Evolutionary conservation across 2,113 vertebrate genomes (phyloP), one percentile per base, ranked within the genome.

Genomic region (Aptenodytes patagonicus): DNA sequence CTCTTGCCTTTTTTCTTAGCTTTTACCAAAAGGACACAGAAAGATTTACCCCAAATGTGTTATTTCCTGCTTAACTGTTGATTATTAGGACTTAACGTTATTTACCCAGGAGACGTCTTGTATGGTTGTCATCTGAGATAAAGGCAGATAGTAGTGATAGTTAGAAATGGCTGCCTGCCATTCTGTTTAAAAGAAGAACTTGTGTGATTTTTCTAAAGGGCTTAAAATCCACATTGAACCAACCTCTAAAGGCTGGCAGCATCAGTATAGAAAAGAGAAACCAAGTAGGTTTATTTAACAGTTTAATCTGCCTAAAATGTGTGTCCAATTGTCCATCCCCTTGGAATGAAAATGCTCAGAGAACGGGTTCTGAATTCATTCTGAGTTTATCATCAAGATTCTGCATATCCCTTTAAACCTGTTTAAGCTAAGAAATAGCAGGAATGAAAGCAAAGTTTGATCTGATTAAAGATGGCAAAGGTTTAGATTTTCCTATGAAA

Each of bases 401-500:
- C 97, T 95, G 97, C 95, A 80, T 96, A 96, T 98, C 97, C 97
- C 96, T 97, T 97, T 83, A 98, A 98, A 97, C 60, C 82, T 97
- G 95, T 97, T 98, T 98, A 96, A 98, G 93, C 62, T 52, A 96
- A 94, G 47, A 96, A 97, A 95, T 89, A 85, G 94, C 40, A 97
- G 36, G 57, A 73, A 94, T 94, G 97, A 98, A 98, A 98, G 91
- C 88, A 76, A 95, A 97, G 76, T 95, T 97, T 96, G 68, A 72
- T 93, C 28, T 92, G 81, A 93, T 92, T 97, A 97, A 96, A 96
- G 87, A 97, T 98, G 97, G 97, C 97, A 98, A 98, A 98, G 93
- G 97, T 98, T 98, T 97, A 95, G 90, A 94, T 98, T 98, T 99
- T 99, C 98, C 97, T 96, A 98, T 96, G 96, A 98, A 93, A 93